Evolutionary conservation across 1,140 invertebrate genomes (phyloP).

Genomic region (Camponotus pennsylvanicus): DNA sequence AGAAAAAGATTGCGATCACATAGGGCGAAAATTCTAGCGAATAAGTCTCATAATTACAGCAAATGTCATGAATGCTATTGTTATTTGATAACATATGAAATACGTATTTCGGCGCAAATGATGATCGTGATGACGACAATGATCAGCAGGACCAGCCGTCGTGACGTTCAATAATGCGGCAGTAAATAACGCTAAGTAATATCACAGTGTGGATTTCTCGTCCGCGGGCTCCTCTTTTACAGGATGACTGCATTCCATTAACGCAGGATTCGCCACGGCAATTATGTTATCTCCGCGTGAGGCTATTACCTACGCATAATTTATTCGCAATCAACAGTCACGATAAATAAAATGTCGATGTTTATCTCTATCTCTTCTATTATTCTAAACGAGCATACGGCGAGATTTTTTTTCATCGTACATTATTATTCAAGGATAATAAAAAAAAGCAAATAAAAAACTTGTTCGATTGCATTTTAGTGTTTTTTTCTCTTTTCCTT

Average conservation of each 20-base stretch:
- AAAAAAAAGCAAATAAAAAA: conserved; percentile 35
- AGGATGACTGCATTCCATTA: conserved; percentile 86
- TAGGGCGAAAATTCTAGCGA: not conserved
- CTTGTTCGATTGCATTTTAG: conserved; percentile 15
- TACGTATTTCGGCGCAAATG: not conserved
- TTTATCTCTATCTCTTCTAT: conserved; percentile 11
- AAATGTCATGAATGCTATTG: not conserved
- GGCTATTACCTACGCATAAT: conserved; percentile 90
- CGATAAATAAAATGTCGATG: not conserved
- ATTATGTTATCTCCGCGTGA: conserved; percentile 95
- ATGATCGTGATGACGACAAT: not conserved
- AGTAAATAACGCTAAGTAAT: conserved; percentile 67
- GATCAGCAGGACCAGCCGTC: too few species aligned
- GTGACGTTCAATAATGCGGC: conserved; percentile 12
- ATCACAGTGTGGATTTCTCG: conserved; percentile 81
- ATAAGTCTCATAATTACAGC: not conserved
- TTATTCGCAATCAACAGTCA: not conserved
- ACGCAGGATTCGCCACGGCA: conserved; percentile 94
- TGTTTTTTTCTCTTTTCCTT: conserved; percentile 15
- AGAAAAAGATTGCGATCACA: not conserved
- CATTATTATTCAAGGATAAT: conserved; percentile 39
- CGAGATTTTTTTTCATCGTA: not conserved
- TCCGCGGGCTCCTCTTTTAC: conserved; percentile 84
- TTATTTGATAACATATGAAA: not conserved
- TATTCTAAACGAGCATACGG: not conserved